Evolutionary conservation across 2,888 invertebrate species (phyloP).

Genomic region (Elegia similella): DNA sequence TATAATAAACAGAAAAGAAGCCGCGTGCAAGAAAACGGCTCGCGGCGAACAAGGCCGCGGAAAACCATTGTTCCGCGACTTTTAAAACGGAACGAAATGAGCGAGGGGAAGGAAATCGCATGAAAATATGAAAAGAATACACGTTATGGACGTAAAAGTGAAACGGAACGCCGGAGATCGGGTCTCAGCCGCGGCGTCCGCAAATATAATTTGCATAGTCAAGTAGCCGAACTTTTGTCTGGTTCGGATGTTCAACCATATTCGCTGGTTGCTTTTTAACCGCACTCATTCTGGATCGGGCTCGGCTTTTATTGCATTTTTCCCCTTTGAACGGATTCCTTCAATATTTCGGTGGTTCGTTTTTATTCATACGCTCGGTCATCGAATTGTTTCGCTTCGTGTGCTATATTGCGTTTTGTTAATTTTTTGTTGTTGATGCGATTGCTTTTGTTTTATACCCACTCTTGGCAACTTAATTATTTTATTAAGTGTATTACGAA

Average conservation of each 20-base stretch:
- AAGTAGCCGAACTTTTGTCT: conserved; percentile 80
- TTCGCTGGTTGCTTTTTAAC: conserved; percentile 79
- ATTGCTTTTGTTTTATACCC: conserved; percentile 20
- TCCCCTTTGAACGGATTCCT: conserved; percentile 80
- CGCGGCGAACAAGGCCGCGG: conserved; percentile 75
- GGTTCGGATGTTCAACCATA: conserved; percentile 79
- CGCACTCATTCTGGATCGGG: conserved; percentile 75
- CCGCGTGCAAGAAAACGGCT: conserved; percentile 75
- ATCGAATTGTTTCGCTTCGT: conserved; percentile 76
- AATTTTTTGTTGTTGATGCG: conserved; percentile 35
- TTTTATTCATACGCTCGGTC: conserved; percentile 77
- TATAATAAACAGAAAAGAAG: conserved; percentile 75
- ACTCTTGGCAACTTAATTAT: too few species aligned
- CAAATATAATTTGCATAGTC: conserved; percentile 83
- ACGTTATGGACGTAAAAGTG: conserved; percentile 74
- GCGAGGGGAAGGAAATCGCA: conserved; percentile 80
- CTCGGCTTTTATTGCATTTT: conserved; percentile 76
- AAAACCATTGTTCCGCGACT: conserved; percentile 79
- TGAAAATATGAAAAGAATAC: conserved; percentile 82
- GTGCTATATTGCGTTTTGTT: conserved; percentile 57
- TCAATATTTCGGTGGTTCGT: conserved; percentile 79
- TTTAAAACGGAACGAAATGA: conserved; percentile 78
- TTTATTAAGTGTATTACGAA: too few species aligned
- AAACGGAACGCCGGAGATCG: conserved; percentile 79
- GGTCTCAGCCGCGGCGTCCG: conserved; percentile 75